phyloP scores from a whole-genome alignment of 2,888 invertebrate genomes.

The Megamerina dolium region DNA sequence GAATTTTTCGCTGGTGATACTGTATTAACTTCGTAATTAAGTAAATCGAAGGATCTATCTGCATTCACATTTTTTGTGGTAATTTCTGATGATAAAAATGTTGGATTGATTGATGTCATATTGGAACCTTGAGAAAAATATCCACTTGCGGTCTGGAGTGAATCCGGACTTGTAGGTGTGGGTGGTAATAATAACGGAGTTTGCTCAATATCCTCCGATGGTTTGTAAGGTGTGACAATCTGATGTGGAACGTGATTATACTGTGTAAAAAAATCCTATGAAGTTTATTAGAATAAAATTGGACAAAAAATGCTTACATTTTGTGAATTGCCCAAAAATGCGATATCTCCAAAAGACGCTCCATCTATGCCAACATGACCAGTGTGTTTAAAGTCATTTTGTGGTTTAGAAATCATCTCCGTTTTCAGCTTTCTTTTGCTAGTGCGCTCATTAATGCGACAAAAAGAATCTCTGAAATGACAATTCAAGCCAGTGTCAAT shows the following conservation, averaged over 20 bases:
- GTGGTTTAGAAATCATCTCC: conserved; percentile 94
- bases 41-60: conserved; percentile 40
- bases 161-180: conserved; percentile 49
- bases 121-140: conserved; percentile 44
- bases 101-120: conserved; percentile 45
- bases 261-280: conserved; percentile 43
- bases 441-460: conserved; percentile 53
- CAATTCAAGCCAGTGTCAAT: too few relatives aligned
- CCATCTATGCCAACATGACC: conserved; percentile 95
- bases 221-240: conserved; percentile 82
- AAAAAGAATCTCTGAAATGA: conserved; percentile 58
- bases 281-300: neutral
- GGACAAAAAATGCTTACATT: conserved; percentile 33
- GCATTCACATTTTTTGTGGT: conserved; percentile 42
- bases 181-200: conserved; percentile 59
- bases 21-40: conserved; percentile 10
- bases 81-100: conserved; percentile 48
- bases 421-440: conserved; percentile 67
- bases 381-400: conserved; percentile 94
- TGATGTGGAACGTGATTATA: conserved; percentile 79
- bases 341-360: conserved; percentile 92
- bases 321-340: conserved; percentile 52
- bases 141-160: conserved; percentile 48
- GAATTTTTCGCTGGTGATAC: conserved; percentile 33
- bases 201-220: conserved; percentile 74